Base-by-base conservation (phyloP, 2,888 invertebrate species). In the Ceriagrion tenellum region DNA sequence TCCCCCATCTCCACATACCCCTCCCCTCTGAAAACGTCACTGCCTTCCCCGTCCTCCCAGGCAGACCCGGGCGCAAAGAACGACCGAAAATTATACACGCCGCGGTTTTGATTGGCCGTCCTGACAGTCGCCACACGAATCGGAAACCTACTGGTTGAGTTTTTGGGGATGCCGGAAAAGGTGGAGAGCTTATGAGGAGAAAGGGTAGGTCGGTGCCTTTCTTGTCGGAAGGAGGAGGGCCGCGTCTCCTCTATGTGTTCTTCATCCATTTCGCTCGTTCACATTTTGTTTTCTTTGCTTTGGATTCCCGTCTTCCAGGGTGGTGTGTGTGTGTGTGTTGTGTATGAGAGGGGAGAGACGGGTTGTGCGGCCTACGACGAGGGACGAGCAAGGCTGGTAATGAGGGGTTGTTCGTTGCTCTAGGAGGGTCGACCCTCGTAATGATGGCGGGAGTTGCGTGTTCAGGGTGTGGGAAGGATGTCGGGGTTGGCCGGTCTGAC, bases 41-140 rank as follows among this genome's bases (percentile, higher is more conserved):
- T 4, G 1, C 12, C 20, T 59, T 59, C 59, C 69, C 69, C 10
- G 8, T 8, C 47, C 69, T 69, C 69, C 63, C 20, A 20, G n/a
- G 23, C 69, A n/a, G 81, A 35, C 35, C 35, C 35, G 63, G 63
- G 63, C 59, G 30, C 20, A 20, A n/a, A 16, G 93, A 93, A 93
- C 93, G 93, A 91, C 91, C 91, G 69, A 63, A 93, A 93, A 93
- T 93, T 93, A 93, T 55, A 93, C 93, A 93, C 93, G 93, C 69
- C 69, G 69, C 74, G 93, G 69, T 93, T 93, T 93, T 93, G 93
- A 93, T 93, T 74, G 93, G 93, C 55, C 93, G 69, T 93, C 69
- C 47, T 12, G 23, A 23, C 69, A 74, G 93, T 20, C 93, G 63
- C 91, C n/a, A 90, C 56, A 6, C 23, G 40, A 30, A 16, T 47